These are phyloP conservation scores for Epirrita christyi DNA, from an alignment of 2,888 invertebrate species.

Conservation along the genomic window DNA sequence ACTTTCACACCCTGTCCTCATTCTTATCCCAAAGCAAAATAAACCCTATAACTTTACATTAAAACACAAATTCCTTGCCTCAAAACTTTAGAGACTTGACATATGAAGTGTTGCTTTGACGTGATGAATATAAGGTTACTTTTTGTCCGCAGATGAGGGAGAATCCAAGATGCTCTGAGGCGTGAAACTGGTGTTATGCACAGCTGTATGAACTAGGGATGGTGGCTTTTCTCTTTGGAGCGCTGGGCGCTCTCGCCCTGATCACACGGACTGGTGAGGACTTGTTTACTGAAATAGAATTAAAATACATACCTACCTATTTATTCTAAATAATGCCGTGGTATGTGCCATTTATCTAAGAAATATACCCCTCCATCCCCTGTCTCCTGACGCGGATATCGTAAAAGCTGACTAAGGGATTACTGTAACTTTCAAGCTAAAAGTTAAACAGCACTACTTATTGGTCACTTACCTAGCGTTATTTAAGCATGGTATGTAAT, in stretches of 20 bases:
- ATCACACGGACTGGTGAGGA: slow-evolving; percentile 69
- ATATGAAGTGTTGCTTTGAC: slow-evolving; percentile 25
- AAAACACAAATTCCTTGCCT: background rate
- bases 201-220: slow-evolving; percentile 67
- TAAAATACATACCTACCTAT: no score
- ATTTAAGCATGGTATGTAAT: no score
- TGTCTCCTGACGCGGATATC: no score
- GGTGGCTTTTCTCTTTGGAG: slow-evolving; percentile 67
- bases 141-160: slow-evolving; percentile 59
- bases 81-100: background rate
- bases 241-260: slow-evolving; percentile 69
- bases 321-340: no score
- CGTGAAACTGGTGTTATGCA: slow-evolving; percentile 68
- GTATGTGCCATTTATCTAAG: no score
- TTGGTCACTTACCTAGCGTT: no score
- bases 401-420: no score
- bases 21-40: slow-evolving; percentile 20
- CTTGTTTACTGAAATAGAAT: background rate
- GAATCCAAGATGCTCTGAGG: slow-evolving; percentile 54
- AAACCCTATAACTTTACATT: background rate
- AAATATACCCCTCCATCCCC: no score
- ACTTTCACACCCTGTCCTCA: slow-evolving; percentile 31
- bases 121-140: slow-evolving; percentile 41
- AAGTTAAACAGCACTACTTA: no score
- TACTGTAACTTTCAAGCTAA: no score